Conservation (phyloP, 2,113 vertebrate species). For the Nothobranchius kuhntae region DNA sequence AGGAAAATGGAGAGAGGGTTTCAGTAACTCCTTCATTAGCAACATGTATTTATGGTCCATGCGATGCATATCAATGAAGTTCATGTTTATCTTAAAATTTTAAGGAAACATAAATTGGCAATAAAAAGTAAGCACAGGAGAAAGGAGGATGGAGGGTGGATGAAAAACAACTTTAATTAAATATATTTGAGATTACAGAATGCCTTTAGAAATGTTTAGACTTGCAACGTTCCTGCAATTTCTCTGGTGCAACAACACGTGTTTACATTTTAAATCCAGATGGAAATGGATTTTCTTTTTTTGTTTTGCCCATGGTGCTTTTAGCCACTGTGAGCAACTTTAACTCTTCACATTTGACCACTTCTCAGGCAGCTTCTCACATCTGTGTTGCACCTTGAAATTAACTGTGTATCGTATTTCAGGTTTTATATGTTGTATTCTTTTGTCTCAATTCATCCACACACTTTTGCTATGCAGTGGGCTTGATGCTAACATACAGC, state of each 20-base stretch:
- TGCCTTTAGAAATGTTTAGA: constrained; percentile 38
- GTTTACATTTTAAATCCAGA: constrained; percentile 74
- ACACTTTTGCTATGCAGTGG: not conserved
- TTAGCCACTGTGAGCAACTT: constrained; percentile 59
- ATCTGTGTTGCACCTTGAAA: constrained; percentile 17
- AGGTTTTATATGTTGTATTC: constrained; percentile 1
- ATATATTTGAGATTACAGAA: constrained; percentile 43
- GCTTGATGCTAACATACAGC: not conserved
- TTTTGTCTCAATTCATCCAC: not conserved
- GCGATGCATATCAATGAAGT: constrained; percentile 55
- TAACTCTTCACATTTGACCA: constrained; percentile 55
- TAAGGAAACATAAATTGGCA: not conserved
- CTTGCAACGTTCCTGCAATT: constrained; percentile 50
- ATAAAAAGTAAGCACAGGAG: not conserved
- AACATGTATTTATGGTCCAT: constrained; percentile 41
- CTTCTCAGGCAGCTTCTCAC: constrained; percentile 40
- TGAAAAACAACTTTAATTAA: constrained; percentile 7
- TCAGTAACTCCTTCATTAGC: constrained; percentile 53
- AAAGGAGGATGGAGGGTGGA: not conserved
- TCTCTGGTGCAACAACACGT: constrained; percentile 58
- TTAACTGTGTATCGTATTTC: constrained; percentile 28
- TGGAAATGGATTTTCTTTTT: constrained; percentile 50
- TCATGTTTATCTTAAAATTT: constrained; percentile 61
- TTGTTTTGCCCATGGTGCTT: constrained; percentile 52
- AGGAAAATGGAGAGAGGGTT: constrained; percentile 46